These are phyloP conservation scores for Kryptolebias ocellatus DNA, from an alignment of 2,797 vertebrate species.

Conservation along the genomic window DNA sequence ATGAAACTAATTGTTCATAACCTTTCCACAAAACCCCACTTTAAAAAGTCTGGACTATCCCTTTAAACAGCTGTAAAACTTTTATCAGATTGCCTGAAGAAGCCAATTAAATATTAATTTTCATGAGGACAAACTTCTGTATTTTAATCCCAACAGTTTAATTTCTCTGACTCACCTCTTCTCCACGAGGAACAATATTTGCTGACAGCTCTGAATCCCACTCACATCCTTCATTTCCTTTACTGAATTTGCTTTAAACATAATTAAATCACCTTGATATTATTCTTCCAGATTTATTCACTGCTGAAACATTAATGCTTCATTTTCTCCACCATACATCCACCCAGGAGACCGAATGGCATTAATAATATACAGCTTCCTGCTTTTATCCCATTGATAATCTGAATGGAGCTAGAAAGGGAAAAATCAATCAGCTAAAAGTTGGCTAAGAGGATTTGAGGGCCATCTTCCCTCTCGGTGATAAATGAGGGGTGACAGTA, in stretches of 20 bases:
- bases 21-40: too few species aligned
- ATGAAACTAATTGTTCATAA: too few species aligned
- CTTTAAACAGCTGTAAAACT: conserved; percentile 7
- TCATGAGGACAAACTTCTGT: conserved; percentile 13
- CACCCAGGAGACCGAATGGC: conserved; percentile 31
- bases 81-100: conserved; percentile 27
- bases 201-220: conserved; percentile 29
- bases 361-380: conserved; percentile 72
- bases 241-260: conserved; percentile 55
- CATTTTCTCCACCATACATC: conserved; percentile 41
- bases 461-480: conserved; percentile 60
- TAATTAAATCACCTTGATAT: conserved; percentile 47
- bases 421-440: conserved; percentile 78
- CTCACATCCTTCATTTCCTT: conserved; percentile 38
- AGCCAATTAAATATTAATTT: conserved; percentile 42
- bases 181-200: conserved; percentile 42
- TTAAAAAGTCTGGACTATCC: too few species aligned
- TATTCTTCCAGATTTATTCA: conserved; percentile 51
- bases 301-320: conserved; percentile 65
- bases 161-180: conserved; percentile 1
- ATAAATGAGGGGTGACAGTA: conserved; percentile 78
- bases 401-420: conserved; percentile 55
- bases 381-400: conserved; percentile 70
- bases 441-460: conserved; percentile 79
- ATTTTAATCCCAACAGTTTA: conserved; percentile 18